Conservation (phyloP, 2,113 vertebrate genomes). For the Crotalus tigris region DNA sequence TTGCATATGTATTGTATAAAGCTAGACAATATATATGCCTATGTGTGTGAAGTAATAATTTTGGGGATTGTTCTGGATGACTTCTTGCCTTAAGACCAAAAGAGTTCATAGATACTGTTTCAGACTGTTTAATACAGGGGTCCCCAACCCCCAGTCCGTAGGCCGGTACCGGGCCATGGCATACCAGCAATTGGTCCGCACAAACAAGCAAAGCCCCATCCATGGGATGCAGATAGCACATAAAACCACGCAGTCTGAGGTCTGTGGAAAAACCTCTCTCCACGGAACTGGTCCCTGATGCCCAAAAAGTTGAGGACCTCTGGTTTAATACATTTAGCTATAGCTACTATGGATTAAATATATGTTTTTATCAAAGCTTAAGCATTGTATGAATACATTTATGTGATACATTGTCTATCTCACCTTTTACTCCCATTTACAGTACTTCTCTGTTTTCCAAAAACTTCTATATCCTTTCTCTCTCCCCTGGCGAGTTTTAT, state of each 20-base stretch:
- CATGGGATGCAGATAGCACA: too few relatives aligned
- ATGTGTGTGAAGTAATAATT: conserved; percentile 5
- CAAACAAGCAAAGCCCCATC: too few relatives aligned
- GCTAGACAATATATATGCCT: background rate
- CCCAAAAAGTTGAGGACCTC: too few relatives aligned
- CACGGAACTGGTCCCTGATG: too few relatives aligned
- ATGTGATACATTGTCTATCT: background rate
- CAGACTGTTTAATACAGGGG: conserved; percentile 29
- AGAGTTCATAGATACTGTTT: conserved; percentile 30
- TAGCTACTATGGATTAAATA: conserved; percentile 29
- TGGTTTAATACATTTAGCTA: conserved; percentile 8
- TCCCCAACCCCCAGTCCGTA: too few relatives aligned
- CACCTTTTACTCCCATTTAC: background rate
- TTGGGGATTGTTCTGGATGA: conserved; percentile 30
- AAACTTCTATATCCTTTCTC: background rate
- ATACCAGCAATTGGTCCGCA: too few relatives aligned
- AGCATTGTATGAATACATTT: background rate
- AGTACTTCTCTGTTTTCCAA: background rate
- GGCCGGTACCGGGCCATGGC: too few relatives aligned
- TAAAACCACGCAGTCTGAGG: too few relatives aligned
- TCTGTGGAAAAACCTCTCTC: too few relatives aligned
- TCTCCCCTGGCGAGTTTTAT: background rate
- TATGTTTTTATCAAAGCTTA: background rate
- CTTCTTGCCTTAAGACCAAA: conserved; percentile 1
- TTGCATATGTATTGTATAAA: background rate